Evolutionary conservation across 2,113 vertebrate genomes (phyloP).

Genomic region (Poeciliopsis occidentalis): DNA sequence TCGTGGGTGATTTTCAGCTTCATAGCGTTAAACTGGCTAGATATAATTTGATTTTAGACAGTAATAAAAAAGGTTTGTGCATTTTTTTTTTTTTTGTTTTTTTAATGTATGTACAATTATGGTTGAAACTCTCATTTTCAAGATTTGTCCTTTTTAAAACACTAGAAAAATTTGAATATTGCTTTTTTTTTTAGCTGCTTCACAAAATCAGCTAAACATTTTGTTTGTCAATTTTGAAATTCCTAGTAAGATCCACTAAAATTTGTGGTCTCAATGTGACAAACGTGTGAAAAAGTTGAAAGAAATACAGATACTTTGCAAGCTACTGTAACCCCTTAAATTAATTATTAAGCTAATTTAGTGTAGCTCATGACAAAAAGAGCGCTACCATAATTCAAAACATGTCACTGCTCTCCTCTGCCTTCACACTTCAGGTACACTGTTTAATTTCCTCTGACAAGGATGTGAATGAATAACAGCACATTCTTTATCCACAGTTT

Average conservation of each 20-base stretch:
- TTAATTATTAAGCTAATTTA: too few species aligned
- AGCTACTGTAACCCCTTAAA: neutral
- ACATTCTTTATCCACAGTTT: neutral
- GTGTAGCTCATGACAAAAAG: neutral
- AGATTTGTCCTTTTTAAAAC: neutral
- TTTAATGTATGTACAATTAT: too few species aligned
- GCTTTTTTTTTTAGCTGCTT: neutral
- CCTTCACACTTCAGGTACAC: constrained; percentile 36
- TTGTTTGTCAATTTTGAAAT: neutral
- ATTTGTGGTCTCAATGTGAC: neutral
- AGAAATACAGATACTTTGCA: neutral
- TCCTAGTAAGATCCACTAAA: neutral
- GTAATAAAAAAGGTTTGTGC: too few species aligned
- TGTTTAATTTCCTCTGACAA: constrained; percentile 8
- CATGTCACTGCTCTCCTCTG: neutral
- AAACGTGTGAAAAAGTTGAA: neutral
- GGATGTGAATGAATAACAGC: constrained; percentile 13
- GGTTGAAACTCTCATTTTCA: neutral
- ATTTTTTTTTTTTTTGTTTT: too few species aligned
- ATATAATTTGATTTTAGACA: too few species aligned
- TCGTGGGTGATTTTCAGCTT: too few species aligned
- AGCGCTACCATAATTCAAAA: too few species aligned
- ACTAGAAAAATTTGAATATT: neutral
- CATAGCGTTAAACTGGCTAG: too few species aligned
- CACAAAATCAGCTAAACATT: neutral